Percentiles rank a stretch among this genome's conserved stretches.
Conservation (phyloP, 2,113 vertebrate species). For the Leptobrachium leishanense region DNA sequence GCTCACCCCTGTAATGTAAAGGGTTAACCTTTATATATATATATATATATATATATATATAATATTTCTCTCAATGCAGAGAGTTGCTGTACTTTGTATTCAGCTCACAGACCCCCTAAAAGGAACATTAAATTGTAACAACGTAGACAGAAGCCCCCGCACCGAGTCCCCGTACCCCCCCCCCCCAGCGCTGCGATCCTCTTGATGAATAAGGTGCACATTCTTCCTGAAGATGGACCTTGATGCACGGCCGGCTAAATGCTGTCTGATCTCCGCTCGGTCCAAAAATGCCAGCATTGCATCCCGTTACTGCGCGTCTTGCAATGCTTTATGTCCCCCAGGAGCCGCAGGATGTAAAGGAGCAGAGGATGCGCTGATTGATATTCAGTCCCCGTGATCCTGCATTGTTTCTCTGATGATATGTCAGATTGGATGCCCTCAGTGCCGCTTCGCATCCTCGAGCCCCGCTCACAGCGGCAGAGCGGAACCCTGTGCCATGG, state of each 20-base stretch:
- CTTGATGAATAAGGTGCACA: no score
- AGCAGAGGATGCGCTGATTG: constrained; percentile 28
- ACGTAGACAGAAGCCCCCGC: neutral
- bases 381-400: constrained; percentile 28
- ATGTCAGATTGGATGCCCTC: constrained; percentile 11
- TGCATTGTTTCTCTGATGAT: neutral
- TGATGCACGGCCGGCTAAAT: neutral
- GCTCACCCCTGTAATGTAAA: no score
- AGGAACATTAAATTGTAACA: neutral
- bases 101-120: neutral
- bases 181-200: neutral
- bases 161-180: no score
- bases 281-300: neutral
- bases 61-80: neutral
- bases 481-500: no score
- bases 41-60: no score
- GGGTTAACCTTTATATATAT: no score
- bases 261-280: neutral
- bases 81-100: neutral
- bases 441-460: neutral
- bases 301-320: neutral
- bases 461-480: no score
- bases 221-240: neutral
- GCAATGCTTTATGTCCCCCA: neutral
- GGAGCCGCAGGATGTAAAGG: constrained; percentile 22